Conservation (phyloP, 2,888 invertebrate genomes). For the Adineta ricciae region DNA sequence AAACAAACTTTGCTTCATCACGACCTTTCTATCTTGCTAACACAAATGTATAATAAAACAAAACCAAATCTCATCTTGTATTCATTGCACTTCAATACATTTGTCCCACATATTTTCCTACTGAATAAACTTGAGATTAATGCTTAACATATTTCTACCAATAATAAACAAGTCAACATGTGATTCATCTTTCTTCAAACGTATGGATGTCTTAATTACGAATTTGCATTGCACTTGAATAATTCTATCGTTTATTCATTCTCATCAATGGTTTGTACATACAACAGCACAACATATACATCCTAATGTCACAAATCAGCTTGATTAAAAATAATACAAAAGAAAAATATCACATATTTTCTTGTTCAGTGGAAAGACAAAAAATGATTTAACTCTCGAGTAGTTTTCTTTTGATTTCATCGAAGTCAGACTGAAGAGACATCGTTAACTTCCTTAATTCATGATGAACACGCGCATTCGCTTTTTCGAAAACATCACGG, state of each 20-base stretch:
- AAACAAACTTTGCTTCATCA: no score
- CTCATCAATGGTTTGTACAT: neutral
- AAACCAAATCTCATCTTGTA: neutral
- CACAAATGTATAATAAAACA: neutral
- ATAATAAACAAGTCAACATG: no score
- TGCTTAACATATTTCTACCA: no score
- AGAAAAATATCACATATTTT: neutral
- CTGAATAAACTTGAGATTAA: neutral
- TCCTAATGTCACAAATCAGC: neutral
- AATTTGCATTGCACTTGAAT: no score
- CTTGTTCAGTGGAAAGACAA: neutral
- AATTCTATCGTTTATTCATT: neutral
- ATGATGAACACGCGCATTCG: neutral
- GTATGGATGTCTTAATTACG: no score
- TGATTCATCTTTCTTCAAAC: no score
- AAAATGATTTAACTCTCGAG: neutral
- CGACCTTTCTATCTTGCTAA: no score
- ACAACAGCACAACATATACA: neutral
- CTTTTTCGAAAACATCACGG: slow-evolving; percentile 7
- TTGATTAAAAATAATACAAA: neutral
- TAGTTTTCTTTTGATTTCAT: slow-evolving; percentile 9
- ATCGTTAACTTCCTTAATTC: slow-evolving; percentile 11
- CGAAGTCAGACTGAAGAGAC: neutral
- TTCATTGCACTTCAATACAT: neutral
- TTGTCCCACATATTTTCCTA: neutral